Base-by-base conservation (phyloP, 2,888 invertebrate genomes). In the Pterostichus niger region DNA sequence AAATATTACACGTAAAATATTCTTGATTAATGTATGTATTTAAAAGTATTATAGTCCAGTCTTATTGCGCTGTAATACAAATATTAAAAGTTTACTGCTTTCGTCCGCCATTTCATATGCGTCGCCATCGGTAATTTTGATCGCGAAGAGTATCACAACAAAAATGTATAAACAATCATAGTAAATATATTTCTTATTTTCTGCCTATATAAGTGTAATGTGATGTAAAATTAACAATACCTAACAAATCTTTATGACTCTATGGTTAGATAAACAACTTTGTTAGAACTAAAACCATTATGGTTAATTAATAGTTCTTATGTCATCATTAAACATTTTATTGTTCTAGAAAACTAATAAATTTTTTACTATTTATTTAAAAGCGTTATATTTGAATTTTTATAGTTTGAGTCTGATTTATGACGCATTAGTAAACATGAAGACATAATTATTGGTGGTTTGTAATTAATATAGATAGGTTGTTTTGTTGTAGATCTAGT, bases 371-470 rank as follows among this genome's bases (percentile, higher is more conserved):
- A 49, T n/a, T 49, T 13, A 5, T 49, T 49, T 49, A 11, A 49
- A 49, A 49, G 49, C 10, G 49, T n/a, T 49, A 13, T 49, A 49
- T 49, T 49, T 11, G 49, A 49, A 49, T n/a, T 49, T 49, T 49
- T 49, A 49, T 49, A 49, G 49, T 13, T 49, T 49, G 6, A 1
- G n/a, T 49, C 6, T 49, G 49, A 49, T 49, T 49, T 49, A 49
- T 49, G 49, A 10, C 11, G n/a, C 49, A 49, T 49, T 49, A 11
- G n/a, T 49, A 49, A 49, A 49, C 13, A 49, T 49, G n/a, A 49
- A 49, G 49, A 49, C 49, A 49, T 49, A 49, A 49, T 49, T 10
- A 49, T 49, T 49, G 13, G 11, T 9, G 49, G 13, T n/a, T 49
- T 11, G 10, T 49, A 49, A 49, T 49, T 49, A 49, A 49, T n/a